These are phyloP conservation scores for Branchipolynoe longqiensis DNA, from an alignment of 2,888 invertebrate species.

Conservation along the genomic window DNA sequence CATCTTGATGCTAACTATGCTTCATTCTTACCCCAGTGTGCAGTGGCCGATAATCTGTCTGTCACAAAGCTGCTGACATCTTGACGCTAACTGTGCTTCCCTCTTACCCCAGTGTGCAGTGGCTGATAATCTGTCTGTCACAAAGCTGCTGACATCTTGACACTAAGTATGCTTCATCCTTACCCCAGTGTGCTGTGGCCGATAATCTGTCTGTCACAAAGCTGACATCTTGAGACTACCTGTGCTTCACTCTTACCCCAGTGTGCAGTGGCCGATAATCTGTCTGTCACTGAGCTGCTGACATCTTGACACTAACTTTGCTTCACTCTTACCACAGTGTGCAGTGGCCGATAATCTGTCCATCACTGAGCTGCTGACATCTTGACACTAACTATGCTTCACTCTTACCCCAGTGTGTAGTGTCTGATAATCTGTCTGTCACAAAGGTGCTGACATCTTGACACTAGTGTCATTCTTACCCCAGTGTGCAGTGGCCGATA, in stretches of 20 bases:
- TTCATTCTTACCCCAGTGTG: too few species aligned
- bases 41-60: too few species aligned
- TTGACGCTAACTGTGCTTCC: too few species aligned
- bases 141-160: not conserved
- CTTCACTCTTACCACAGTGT: not conserved
- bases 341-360: not conserved
- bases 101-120: not conserved
- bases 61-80: too few species aligned
- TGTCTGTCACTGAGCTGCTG: constrained; percentile 71
- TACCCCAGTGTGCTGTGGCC: not conserved
- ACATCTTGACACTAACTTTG: not conserved
- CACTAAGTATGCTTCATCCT: not conserved
- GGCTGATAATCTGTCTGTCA: not conserved
- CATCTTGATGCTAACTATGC: too few species aligned
- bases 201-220: not conserved
- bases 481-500: too few species aligned
- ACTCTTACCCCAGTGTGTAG: constrained; percentile 69
- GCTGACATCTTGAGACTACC: not conserved
- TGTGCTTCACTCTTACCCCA: constrained; percentile 57
- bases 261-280: constrained; percentile 74
- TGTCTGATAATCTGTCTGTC: constrained; percentile 71
- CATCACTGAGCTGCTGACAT: too few species aligned
- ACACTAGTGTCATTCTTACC: too few species aligned
- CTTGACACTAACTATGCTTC: not conserved
- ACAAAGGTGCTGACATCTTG: constrained; percentile 74